A percentile compares a stretch with the other conserved stretches of the same genome.
Conservation (phyloP, 2,888 invertebrate genomes). For the Poecilobothrus nobilitatus region DNA sequence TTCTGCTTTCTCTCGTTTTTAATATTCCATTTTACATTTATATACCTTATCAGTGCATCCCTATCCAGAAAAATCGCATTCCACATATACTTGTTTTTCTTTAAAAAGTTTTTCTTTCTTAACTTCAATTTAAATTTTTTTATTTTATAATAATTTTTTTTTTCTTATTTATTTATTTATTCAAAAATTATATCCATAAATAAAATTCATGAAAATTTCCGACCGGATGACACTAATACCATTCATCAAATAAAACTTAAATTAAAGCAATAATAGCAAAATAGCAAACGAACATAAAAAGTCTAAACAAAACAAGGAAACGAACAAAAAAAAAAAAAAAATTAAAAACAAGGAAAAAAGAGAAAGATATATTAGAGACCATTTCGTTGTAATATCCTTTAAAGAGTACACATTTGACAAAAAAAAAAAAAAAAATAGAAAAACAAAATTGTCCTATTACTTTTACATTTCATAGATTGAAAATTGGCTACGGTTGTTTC, state of each 20-base stretch:
- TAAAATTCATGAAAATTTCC: conserved; percentile 6
- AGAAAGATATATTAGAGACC: too few species aligned
- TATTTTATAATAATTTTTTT: too few species aligned
- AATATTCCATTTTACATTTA: too few species aligned
- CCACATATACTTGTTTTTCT: too few species aligned
- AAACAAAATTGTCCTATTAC: not conserved
- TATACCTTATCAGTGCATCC: too few species aligned
- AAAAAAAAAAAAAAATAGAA: not conserved
- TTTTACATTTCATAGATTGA: not conserved
- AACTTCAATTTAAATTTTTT: too few species aligned
- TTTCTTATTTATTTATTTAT: not conserved
- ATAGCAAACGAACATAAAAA: not conserved
- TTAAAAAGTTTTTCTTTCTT: too few species aligned
- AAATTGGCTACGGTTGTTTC: not conserved
- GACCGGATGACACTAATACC: conserved; percentile 3
- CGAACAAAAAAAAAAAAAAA: too few species aligned
- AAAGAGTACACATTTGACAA: not conserved
- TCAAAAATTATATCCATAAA: not conserved
- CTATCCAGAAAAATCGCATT: too few species aligned
- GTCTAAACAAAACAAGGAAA: too few species aligned
- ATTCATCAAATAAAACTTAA: not conserved
- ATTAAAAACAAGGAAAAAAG: too few species aligned
- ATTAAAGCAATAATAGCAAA: not conserved
- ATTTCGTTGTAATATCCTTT: not conserved
- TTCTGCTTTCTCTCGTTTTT: too few species aligned